Conservation (phyloP, 2,113 vertebrate genomes). For the Clupea harengus region DNA sequence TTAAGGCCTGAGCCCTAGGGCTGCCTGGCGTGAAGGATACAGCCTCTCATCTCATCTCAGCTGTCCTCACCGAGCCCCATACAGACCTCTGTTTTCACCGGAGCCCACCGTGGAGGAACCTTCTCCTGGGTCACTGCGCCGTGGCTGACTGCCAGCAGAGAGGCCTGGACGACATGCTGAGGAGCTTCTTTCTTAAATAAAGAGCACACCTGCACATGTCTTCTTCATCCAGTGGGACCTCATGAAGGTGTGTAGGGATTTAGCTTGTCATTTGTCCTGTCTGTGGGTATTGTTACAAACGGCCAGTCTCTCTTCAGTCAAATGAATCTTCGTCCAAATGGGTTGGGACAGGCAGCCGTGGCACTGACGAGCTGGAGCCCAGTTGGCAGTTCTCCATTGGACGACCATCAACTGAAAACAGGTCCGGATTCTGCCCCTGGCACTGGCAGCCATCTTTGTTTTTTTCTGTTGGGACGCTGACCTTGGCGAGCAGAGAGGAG, state of each 20-base stretch:
- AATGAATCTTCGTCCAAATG: not conserved
- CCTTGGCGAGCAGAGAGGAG: not conserved
- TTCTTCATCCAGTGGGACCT: not conserved
- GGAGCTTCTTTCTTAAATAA: not conserved
- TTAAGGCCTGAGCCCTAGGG: conserved; percentile 55
- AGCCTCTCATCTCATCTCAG: conserved; percentile 27
- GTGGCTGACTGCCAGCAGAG: not conserved
- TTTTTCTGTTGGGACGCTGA: not conserved
- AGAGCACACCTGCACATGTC: not conserved
- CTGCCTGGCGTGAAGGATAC: conserved; percentile 51
- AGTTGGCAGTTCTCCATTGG: not conserved
- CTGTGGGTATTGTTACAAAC: not conserved
- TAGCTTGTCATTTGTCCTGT: not conserved
- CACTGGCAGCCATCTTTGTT: conserved; percentile 7
- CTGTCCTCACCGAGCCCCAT: conserved; percentile 57
- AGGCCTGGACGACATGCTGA: not conserved
- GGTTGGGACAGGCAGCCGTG: not conserved
- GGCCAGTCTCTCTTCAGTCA: not conserved
- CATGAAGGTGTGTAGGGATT: not conserved
- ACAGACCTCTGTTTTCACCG: conserved; percentile 53
- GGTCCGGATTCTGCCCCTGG: not conserved
- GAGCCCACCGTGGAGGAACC: conserved; percentile 51
- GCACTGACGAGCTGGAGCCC: not conserved
- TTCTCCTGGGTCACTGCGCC: conserved; percentile 42
- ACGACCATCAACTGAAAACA: conserved; percentile 11